A percentile compares a stretch with the other conserved stretches of the same genome.
These are phyloP conservation scores for Teinopalpus imperialis DNA, from an alignment of 2,888 invertebrate genomes.

Conservation along the genomic window DNA sequence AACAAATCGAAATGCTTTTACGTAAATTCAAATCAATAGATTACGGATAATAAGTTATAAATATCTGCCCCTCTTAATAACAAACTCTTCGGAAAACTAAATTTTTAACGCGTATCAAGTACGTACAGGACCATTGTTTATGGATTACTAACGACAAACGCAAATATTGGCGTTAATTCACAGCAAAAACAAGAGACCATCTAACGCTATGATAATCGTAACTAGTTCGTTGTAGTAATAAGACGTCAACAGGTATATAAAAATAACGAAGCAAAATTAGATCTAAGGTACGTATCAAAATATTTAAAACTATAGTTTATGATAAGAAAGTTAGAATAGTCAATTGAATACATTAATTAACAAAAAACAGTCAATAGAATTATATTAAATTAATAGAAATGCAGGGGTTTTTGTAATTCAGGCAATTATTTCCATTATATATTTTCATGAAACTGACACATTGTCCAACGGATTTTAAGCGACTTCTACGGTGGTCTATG, in stretches of 20 bases:
- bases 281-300: neutral
- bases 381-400: no score
- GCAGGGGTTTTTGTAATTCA: no score
- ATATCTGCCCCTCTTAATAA: constrained; percentile 3
- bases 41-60: constrained; percentile 12
- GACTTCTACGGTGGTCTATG: no score
- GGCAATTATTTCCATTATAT: no score
- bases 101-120: neutral
- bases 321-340: no score
- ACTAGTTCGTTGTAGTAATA: constrained; percentile 5
- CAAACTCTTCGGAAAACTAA: neutral
- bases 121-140: neutral
- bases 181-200: neutral
- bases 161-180: constrained; percentile 6
- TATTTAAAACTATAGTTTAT: no score
- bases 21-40: constrained; percentile 5
- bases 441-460: no score
- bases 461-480: no score
- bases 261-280: neutral
- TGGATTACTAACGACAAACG: neutral
- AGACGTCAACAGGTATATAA: neutral
- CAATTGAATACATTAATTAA: no score
- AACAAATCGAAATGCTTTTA: neutral
- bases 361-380: no score
- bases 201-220: neutral